Percentiles rank a stretch among this genome's conserved stretches.
phyloP scores from a whole-genome alignment of 2,888 invertebrate species.

The Thysanoteuthis rhombus region DNA sequence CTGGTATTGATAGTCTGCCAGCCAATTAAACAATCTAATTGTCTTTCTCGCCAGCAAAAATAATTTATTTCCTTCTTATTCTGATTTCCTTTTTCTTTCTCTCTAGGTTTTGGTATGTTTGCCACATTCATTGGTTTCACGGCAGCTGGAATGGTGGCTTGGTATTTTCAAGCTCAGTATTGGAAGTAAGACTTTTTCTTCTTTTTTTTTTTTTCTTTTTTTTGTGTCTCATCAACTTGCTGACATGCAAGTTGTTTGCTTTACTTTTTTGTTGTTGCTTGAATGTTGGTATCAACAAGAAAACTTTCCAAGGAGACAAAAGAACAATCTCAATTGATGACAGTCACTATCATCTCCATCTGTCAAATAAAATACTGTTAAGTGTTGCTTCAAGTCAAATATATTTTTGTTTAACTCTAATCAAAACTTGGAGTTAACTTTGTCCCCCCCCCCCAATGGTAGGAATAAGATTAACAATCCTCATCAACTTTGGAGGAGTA shows the following conservation, averaged over 20 bases:
- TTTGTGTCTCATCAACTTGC: too few species aligned
- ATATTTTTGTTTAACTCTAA: too few species aligned
- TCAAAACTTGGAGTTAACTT: too few species aligned
- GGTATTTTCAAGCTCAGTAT: neutral
- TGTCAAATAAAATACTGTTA: too few species aligned
- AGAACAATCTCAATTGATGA: neutral
- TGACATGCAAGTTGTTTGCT: neutral
- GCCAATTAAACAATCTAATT: neutral
- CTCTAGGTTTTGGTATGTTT: slow-evolving; percentile 15
- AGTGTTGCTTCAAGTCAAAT: too few species aligned
- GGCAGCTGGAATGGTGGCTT: neutral
- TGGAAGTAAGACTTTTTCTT: slow-evolving; percentile 21
- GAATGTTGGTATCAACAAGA: neutral
- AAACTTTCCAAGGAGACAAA: neutral
- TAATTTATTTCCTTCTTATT: too few species aligned
- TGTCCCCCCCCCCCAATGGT: too few species aligned
- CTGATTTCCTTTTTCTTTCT: neutral
- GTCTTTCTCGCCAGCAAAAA: too few species aligned
- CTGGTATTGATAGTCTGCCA: neutral
- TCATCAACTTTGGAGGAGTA: too few species aligned
- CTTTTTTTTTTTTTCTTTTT: too few species aligned
- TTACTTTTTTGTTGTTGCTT: neutral
- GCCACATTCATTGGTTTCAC: neutral
- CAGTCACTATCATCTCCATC: too few species aligned
- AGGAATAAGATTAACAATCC: too few species aligned